Conservation (phyloP, 2,113 vertebrate genomes). For the Marmota monax region DNA sequence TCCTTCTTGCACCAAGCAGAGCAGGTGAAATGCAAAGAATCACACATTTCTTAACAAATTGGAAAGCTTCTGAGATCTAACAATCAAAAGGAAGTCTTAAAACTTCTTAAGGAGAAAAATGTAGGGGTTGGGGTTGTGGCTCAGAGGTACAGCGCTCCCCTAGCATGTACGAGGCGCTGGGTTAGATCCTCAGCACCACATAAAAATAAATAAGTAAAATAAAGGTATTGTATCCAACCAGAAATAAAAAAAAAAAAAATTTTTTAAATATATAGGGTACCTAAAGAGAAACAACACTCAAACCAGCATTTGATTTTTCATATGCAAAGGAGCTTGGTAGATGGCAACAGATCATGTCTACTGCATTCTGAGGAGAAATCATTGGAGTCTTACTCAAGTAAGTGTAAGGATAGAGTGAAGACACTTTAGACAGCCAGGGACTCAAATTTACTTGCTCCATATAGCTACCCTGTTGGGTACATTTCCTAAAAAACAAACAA, state of each 20-base stretch:
- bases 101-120: conserved; percentile 16
- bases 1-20: background rate
- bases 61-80: background rate
- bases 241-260: too few species aligned
- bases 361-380: background rate
- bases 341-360: background rate
- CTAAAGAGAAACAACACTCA: background rate
- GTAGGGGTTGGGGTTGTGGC: background rate
- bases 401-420: background rate
- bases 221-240: too few species aligned
- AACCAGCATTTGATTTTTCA: background rate
- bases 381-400: background rate
- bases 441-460: background rate
- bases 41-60: background rate
- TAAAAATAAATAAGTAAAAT: too few species aligned
- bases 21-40: background rate
- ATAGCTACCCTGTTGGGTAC: background rate
- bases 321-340: background rate
- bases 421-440: background rate
- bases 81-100: background rate
- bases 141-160: too few species aligned
- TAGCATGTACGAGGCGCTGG: too few species aligned
- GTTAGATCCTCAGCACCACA: too few species aligned
- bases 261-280: background rate
- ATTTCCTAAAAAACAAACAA: background rate